Conservation (phyloP, 1,140 invertebrate genomes). For the Drosophila yakuba region DNA sequence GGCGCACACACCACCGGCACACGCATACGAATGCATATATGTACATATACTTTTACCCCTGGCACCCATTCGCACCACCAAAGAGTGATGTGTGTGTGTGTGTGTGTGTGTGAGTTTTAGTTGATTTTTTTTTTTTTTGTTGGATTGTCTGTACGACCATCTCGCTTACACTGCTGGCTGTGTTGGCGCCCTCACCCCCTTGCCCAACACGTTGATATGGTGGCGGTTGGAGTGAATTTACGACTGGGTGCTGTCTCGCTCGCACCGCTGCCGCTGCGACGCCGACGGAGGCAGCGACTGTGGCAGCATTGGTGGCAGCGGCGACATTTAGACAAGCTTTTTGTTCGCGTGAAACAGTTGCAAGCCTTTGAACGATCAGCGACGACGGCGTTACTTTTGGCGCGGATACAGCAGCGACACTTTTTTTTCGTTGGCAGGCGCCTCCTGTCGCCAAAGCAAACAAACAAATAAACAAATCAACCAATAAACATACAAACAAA, state of each 20-base stretch:
- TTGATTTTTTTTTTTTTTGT: neutral
- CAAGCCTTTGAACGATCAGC: constrained; percentile 84
- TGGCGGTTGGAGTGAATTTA: neutral
- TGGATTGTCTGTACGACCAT: constrained; percentile 17
- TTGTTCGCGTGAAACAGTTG: constrained; percentile 84
- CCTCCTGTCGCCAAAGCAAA: constrained; percentile 55
- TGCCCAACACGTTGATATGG: too few relatives aligned
- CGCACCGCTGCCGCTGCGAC: constrained; percentile 22
- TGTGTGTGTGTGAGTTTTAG: neutral
- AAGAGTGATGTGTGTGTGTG: neutral
- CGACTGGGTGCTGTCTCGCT: constrained; percentile 4
- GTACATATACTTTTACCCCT: neutral
- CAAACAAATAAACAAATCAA: constrained; percentile 1
- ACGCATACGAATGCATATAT: neutral
- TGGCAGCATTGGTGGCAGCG: constrained; percentile 14
- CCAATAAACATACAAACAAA: constrained; percentile 26
- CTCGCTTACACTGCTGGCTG: constrained; percentile 10
- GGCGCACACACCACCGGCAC: neutral
- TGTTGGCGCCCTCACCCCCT: neutral
- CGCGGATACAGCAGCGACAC: constrained; percentile 68
- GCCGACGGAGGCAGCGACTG: neutral
- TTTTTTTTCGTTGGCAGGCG: constrained; percentile 63
- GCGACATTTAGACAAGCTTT: constrained; percentile 70
- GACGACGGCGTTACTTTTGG: constrained; percentile 84
- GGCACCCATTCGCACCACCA: constrained; percentile 4